Evolutionary conservation across 2,888 invertebrate genomes (phyloP), one percentile per base, ranked within the genome.

Genomic region (Scaeva pyrastri): DNA sequence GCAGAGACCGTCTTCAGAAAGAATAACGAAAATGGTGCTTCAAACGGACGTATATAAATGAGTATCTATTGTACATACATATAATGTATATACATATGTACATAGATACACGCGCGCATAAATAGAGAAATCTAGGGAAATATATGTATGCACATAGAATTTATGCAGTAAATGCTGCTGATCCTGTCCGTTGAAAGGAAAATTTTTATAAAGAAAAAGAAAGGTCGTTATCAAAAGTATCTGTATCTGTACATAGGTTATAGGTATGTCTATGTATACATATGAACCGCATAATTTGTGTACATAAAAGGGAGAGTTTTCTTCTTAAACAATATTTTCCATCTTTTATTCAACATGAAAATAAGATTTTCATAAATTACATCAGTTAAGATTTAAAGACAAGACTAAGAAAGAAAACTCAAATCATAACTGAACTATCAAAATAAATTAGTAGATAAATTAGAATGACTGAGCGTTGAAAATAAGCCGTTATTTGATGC

Each of bases 101-200:
- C 11, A 50, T 8, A 36, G 1, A 11, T n/a, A 56, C 8, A 5
- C 10, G 11, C 8, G 10, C 7, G 5, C 6, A 11, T 36, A 16
- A 7, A 21, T 31, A 19, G 43, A 7, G 5, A 45, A 6, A 41
- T 45, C 10, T 26, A 14, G 11, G 3, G 11, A 23, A 21, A 21
- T 16, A 43, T 43, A 43, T 12, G n/a, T 10, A 19, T 19, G 10
- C 11, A 55, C 41, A 31, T 19, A 64, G 14, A 66, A 39, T n/a
- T 26, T 62, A 70, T 43, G 39, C 8, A 45, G 16, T 5, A 48
- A 55, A 55, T 41, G 6, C 39, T 43, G 36, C 82, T 78, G 86
- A 82, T 86, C 86, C 74, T 78, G 86, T 78, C 77, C 58, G 56
- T 58, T 74, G 86, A 86, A 86, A 82, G 77, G 86, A 82, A 86